Evolutionary conservation across 2,888 invertebrate species (phyloP).

Genomic region (Acronicta alni): DNA sequence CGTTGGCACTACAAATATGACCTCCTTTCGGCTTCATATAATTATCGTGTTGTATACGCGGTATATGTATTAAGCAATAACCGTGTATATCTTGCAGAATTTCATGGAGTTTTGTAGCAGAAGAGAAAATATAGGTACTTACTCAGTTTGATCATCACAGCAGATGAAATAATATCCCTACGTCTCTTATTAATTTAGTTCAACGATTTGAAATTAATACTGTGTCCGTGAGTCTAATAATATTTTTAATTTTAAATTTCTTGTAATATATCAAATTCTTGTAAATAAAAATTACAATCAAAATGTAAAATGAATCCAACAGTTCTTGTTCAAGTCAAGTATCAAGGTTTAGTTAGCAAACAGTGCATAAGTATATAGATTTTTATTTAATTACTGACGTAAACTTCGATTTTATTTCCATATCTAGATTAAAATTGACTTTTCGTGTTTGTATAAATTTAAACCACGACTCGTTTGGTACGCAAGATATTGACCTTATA

Average conservation of each 20-base stretch:
- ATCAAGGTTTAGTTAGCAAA: constrained; percentile 33
- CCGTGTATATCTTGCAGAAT: too few relatives aligned
- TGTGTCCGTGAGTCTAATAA: not conserved
- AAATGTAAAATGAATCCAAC: constrained; percentile 18
- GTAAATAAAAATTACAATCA: constrained; percentile 8
- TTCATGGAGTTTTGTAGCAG: too few relatives aligned
- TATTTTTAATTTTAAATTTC: not conserved
- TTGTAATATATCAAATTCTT: too few relatives aligned
- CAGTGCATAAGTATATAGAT: constrained; percentile 14
- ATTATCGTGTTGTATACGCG: too few relatives aligned
- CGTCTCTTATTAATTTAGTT: too few relatives aligned
- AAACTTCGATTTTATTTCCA: constrained; percentile 45
- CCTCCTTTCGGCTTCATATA: too few relatives aligned
- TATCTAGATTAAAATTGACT: constrained; percentile 38
- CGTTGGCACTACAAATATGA: too few relatives aligned
- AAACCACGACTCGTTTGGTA: constrained; percentile 31
- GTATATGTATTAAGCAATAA: too few relatives aligned
- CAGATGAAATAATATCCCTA: too few relatives aligned
- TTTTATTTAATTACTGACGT: constrained; percentile 19
- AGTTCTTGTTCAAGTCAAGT: constrained; percentile 33
- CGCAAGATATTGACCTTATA: constrained; percentile 43
- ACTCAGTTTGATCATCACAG: too few relatives aligned
- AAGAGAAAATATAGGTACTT: too few relatives aligned
- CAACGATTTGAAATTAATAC: not conserved
- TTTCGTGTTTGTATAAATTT: constrained; percentile 35